Evolutionary conservation across 2,113 vertebrate genomes (phyloP), one percentile per base, ranked within the genome.

Genomic region (Dolichotis patagonum): DNA sequence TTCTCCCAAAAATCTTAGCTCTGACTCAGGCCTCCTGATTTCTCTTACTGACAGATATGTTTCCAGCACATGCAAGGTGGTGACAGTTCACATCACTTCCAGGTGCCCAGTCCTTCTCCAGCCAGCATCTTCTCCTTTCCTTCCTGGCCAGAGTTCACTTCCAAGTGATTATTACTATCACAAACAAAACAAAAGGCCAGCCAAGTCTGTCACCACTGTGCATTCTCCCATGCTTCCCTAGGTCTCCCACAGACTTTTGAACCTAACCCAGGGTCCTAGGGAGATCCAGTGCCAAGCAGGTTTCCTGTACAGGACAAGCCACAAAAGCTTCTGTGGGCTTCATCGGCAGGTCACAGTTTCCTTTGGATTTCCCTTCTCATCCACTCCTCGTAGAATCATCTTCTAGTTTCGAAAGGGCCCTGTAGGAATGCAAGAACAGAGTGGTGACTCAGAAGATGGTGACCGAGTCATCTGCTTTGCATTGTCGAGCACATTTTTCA

Each of bases 401-500:
- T 52, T 92, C 86, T 77, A 60, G 65, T 90, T 96, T 87, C 88
- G 38, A 96, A 91, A 97, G 85, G 94, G 85, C 88, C 91, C 81
- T 90, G n/a, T 71, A 94, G 88, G 97, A 97, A 97, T 95, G 90
- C 94, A 71, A 95, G 92, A 93, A 62, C 90, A 96, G 96, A 98
- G 95, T 3, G 32, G 52, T 94, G 95, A 88, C 73, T 97, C 90
- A 75, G 96, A 98, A 67, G 78, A 97, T 86, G 87, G 54, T 89
- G 78, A 78, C 86, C 96, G 6, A 95, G 46, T 87, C 96, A 97
- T 97, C 75, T 98, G 91, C 82, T 97, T 67, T 94, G 54, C 87
- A 97, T 92, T 95, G 95, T n/a, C 20, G 0, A 30, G 62, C 88
- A 92, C 95, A 97, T 96, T 98, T 95, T 54, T 98, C 91, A 97